Evolutionary conservation across 2,113 vertebrate genomes (phyloP), one percentile per base, ranked within the genome.

Genomic region (Gallinago jamesoni): DNA sequence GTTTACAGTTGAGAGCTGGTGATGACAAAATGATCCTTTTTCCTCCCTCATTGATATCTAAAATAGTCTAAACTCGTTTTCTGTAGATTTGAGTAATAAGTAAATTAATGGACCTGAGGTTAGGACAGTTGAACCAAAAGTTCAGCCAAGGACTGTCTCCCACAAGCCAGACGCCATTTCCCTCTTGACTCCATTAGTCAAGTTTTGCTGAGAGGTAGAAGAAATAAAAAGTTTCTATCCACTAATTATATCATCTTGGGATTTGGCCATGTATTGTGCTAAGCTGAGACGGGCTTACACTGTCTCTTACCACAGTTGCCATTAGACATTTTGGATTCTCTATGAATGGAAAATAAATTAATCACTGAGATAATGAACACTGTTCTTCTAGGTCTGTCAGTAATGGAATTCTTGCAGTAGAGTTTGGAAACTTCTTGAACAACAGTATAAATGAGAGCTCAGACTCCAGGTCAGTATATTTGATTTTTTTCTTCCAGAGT

Each of bases 361-460:
- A 12, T 87, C 39, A 50, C 62, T 45, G 37, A 64, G 25, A 10
- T 73, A 59, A 91, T 55, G 10, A 85, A 63, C 39, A 22, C 23
- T 87, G 2, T 82, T 86, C 20, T 84, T 88, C 30, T 95, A 99
- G 99, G 95, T 98, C 97, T 77, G 91, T 98, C 73, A 97, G 95
- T 88, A 98, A 98, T 50, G 98, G 98, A 48, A 95, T 99, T 62
- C 86, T 99, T 90, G 98, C 98, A 11, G 73, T 99, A 68, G 98
- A 99, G 91, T 98, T 99, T 95, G 98, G 98, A 84, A 97, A 97
- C 94, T 97, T 98, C 79, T 96, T 99, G 35, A 98, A 97, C 86
- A 98, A 94, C 76, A 98, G 97, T 67, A 96, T 98, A 69, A 98
- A 91, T 60, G 98, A 99, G 84, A 98, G 95, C 73, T 95, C 97